Percentiles rank a stretch among this genome's conserved stretches.
Evolutionary conservation across 1,140 invertebrate species (phyloP).

Genomic region (Musca domestica): DNA sequence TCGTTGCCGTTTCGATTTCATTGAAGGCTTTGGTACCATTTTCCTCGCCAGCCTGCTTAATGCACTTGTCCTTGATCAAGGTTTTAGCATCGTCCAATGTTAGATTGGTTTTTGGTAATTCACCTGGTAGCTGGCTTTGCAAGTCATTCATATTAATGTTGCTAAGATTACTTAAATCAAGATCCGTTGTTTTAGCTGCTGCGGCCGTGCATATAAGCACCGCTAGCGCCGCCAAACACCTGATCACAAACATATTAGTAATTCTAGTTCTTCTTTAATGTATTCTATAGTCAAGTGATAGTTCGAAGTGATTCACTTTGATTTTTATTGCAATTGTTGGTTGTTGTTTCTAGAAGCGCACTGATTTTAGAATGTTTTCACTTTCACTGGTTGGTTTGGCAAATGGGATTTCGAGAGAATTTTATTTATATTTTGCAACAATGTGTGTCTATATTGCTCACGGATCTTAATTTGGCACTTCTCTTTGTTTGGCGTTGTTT

Average conservation of each 20-base stretch:
- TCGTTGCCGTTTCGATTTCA: slow-evolving; percentile 35
- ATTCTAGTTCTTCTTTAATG: background rate
- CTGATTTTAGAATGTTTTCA: too few relatives aligned
- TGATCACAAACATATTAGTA: background rate
- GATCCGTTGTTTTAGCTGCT: background rate
- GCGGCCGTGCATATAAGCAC: too few relatives aligned
- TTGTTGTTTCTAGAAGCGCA: too few relatives aligned
- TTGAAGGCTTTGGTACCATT: slow-evolving; percentile 32
- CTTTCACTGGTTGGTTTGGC: too few relatives aligned
- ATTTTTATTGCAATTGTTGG: too few relatives aligned
- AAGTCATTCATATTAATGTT: slow-evolving; percentile 28
- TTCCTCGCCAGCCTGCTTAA: slow-evolving; percentile 44
- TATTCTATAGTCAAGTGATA: background rate
- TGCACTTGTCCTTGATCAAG: slow-evolving; percentile 41
- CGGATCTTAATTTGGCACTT: too few relatives aligned
- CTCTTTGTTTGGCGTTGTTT: too few relatives aligned
- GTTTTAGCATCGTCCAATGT: slow-evolving; percentile 32
- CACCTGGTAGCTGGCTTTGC: slow-evolving; percentile 31
- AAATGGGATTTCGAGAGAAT: too few relatives aligned
- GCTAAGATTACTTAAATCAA: slow-evolving; percentile 24
- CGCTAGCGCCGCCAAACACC: too few relatives aligned
- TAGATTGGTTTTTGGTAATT: slow-evolving; percentile 28
- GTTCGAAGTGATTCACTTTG: background rate
- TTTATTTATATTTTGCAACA: too few relatives aligned
- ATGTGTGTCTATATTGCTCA: too few relatives aligned